Percentiles rank a stretch among this genome's conserved stretches.
Evolutionary conservation across 2,797 vertebrate species (phyloP).

Genomic region (Miichthys miiuy): DNA sequence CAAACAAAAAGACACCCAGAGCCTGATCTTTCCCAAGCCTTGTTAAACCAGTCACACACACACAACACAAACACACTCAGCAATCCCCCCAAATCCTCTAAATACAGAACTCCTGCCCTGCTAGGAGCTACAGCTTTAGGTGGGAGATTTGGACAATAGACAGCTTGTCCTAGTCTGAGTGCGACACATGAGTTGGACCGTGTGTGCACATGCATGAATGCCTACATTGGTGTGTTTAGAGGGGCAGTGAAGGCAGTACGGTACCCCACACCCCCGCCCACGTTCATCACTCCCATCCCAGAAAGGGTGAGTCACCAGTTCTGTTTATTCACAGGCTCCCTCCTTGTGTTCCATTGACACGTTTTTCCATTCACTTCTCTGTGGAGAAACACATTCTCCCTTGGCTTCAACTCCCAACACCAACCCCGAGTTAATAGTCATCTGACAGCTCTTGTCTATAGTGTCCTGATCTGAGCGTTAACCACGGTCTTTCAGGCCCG

Average conservation of each 20-base stretch:
- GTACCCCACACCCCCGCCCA: constrained; percentile 68
- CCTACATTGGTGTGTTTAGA: constrained; percentile 68
- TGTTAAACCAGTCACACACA: constrained; percentile 5
- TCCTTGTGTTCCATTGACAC: constrained; percentile 83
- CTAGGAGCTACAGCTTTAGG: constrained; percentile 63
- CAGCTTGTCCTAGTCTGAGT: constrained; percentile 69
- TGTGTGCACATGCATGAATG: constrained; percentile 69
- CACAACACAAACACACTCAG: constrained; percentile 10
- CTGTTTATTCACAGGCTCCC: constrained; percentile 84
- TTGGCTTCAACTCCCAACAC: constrained; percentile 41
- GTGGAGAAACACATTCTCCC: constrained; percentile 46
- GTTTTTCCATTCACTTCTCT: constrained; percentile 82
- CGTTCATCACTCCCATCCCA: constrained; percentile 74
- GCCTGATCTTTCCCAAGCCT: constrained; percentile 27
- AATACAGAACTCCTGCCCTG: constrained; percentile 63
- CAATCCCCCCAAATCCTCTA: constrained; percentile 71
- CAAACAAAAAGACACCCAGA: constrained; percentile 24
- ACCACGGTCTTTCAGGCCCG: neutral
- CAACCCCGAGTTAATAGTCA: constrained; percentile 25
- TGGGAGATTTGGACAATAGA: constrained; percentile 74
- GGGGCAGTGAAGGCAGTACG: constrained; percentile 59
- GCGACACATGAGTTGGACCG: constrained; percentile 59
- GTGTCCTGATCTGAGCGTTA: constrained; percentile 5
- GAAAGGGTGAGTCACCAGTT: constrained; percentile 81
- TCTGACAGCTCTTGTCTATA: constrained; percentile 12